Conservation (phyloP, 2,113 vertebrate species). For the Hippocampus mohnikei region DNA sequence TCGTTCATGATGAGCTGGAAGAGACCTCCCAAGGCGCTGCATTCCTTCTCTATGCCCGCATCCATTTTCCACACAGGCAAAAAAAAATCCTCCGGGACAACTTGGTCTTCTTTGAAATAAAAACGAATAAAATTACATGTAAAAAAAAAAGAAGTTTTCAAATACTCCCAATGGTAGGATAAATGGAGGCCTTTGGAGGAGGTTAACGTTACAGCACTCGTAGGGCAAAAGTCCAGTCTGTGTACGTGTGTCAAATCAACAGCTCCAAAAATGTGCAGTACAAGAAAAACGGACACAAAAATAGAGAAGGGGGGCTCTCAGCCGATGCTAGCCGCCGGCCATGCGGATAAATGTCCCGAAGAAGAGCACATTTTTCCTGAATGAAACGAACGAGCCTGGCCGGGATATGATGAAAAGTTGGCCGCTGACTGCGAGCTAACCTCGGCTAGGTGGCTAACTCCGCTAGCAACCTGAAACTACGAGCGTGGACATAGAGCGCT, state of each 20-base stretch:
- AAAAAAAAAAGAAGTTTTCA: neutral
- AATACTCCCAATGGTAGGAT: conserved; percentile 19
- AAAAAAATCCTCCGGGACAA: conserved; percentile 20
- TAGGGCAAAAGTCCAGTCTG: conserved; percentile 46
- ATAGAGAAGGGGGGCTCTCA: conserved; percentile 17
- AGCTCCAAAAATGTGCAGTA: conserved; percentile 5
- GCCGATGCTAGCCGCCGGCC: conserved; percentile 59
- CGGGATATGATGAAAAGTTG: conserved; percentile 1
- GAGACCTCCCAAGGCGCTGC: conserved; percentile 80
- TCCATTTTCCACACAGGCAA: conserved; percentile 74
- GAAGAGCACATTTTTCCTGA: conserved; percentile 41
- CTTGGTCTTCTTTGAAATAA: conserved; percentile 11
- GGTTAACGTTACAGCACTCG: conserved; percentile 9
- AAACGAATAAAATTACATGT: neutral
- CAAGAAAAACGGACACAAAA: neutral
- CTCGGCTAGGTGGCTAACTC: conserved; percentile 40
- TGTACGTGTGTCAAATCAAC: neutral
- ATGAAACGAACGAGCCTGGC: neutral
- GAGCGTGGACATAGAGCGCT: neutral
- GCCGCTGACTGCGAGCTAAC: neutral
- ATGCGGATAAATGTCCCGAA: conserved; percentile 39
- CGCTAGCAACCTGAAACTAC: conserved; percentile 57
- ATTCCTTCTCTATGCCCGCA: conserved; percentile 81
- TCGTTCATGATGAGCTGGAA: conserved; percentile 84
- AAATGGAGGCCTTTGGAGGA: conserved; percentile 1